phyloP scores from a whole-genome alignment of 2,888 invertebrate genomes.

The Thyatira batis region DNA sequence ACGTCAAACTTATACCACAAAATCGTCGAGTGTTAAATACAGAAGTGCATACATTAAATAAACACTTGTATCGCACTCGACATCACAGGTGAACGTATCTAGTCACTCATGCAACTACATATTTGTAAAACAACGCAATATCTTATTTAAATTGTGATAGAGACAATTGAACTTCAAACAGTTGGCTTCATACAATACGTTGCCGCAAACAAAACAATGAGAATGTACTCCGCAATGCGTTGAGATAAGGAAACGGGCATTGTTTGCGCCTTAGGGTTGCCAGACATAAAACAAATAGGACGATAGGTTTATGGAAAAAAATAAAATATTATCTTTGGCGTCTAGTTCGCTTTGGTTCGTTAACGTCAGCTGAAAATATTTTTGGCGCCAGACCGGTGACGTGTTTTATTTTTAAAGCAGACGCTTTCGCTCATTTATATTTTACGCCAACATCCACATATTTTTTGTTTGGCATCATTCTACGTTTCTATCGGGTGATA shows the following conservation, averaged over 20 bases:
- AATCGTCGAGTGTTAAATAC: not conserved
- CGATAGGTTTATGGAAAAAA: not conserved
- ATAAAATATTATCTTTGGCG: not conserved
- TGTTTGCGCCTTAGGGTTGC: conserved; percentile 33
- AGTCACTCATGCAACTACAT: not conserved
- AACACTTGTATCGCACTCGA: not conserved
- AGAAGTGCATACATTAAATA: not conserved
- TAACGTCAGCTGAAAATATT: not conserved
- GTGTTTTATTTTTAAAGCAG: not conserved
- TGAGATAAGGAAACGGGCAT: conserved; percentile 41
- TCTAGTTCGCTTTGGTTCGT: not conserved
- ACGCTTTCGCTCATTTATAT: not conserved
- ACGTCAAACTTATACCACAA: too few relatives aligned
- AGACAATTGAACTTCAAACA: conserved; percentile 8
- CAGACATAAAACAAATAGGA: conserved; percentile 10
- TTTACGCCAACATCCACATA: too few relatives aligned
- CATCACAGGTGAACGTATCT: not conserved
- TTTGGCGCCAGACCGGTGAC: not conserved
- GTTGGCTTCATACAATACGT: conserved; percentile 9
- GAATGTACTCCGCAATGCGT: conserved; percentile 28
- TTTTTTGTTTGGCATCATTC: not conserved
- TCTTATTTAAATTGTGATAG: conserved; percentile 3
- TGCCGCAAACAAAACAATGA: conserved; percentile 32
- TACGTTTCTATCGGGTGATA: not conserved
- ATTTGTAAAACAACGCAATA: conserved; percentile 1